phyloP scores from a whole-genome alignment of 2,797 vertebrate genomes.

The Poeciliopsis paucimaculata region DNA sequence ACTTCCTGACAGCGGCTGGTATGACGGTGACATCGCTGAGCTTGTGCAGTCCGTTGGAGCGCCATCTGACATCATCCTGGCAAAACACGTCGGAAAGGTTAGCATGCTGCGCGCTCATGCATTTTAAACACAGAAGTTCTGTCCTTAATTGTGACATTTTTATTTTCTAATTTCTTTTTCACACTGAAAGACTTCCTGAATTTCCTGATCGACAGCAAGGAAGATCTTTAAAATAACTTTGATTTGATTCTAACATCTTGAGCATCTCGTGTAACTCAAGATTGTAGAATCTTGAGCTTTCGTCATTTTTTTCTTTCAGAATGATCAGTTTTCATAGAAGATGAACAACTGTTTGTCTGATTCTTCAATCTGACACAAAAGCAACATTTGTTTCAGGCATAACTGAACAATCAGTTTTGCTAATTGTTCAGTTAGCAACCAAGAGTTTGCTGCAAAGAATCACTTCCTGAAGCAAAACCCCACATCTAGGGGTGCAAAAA shows the following conservation, averaged over 20 bases:
- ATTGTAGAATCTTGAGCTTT: not conserved
- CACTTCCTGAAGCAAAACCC: too few relatives aligned
- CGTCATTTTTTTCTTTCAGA: not conserved
- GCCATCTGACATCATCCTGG: conserved; percentile 79
- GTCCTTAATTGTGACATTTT: not conserved
- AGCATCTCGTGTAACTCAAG: not conserved
- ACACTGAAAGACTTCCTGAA: not conserved
- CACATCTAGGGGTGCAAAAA: too few relatives aligned
- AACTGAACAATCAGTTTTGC: too few relatives aligned
- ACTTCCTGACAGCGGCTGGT: conserved; percentile 81
- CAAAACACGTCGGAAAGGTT: conserved; percentile 85
- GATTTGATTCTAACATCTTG: not conserved
- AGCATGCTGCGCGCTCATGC: not conserved
- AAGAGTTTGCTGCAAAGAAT: too few relatives aligned
- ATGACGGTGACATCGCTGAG: conserved; percentile 79
- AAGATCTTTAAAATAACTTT: not conserved
- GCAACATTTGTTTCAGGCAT: not conserved
- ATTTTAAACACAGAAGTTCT: not conserved
- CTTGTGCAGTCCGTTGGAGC: conserved; percentile 84
- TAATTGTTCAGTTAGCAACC: too few relatives aligned
- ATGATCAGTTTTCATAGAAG: not conserved
- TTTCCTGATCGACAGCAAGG: not conserved
- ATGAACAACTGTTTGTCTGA: not conserved
- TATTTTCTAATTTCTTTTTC: not conserved
- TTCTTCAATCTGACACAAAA: not conserved